These are phyloP conservation scores for Drosophila jambulina DNA, from an alignment of 1,140 invertebrate species.

Conservation along the genomic window DNA sequence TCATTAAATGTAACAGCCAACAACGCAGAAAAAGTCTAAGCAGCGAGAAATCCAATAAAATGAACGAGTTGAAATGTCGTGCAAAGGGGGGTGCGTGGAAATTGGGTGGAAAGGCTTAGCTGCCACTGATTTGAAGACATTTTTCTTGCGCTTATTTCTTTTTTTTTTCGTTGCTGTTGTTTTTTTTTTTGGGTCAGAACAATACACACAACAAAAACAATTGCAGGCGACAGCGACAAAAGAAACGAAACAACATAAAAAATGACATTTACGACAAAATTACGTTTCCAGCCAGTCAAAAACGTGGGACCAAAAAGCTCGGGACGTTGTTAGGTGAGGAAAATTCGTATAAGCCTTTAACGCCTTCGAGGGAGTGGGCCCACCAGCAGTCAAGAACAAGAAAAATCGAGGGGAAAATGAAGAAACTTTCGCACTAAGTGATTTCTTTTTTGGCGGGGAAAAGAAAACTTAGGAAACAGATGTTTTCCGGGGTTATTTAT, in stretches of 20 bases:
- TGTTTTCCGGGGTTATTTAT: slow-evolving; percentile 62
- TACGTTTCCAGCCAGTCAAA: slow-evolving; percentile 61
- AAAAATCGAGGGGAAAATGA: slow-evolving; percentile 44
- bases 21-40: slow-evolving; percentile 29
- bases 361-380: slow-evolving; percentile 4
- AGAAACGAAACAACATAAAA: slow-evolving; percentile 60
- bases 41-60: slow-evolving; percentile 67
- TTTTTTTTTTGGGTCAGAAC: slow-evolving; percentile 14
- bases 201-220: slow-evolving; percentile 58
- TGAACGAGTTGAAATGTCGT: slow-evolving; percentile 70
- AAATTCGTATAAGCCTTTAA: slow-evolving; percentile 62
- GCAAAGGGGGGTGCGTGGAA: slow-evolving; percentile 1
- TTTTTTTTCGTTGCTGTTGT: slow-evolving; percentile 3
- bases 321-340: slow-evolving; percentile 9
- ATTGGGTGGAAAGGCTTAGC: slow-evolving; percentile 38
- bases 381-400: slow-evolving; percentile 27
- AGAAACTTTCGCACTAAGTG: slow-evolving; percentile 63
- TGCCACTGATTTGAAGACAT: slow-evolving; percentile 73
- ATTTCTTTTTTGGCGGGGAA: slow-evolving; percentile 30
- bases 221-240: slow-evolving; percentile 53
- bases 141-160: slow-evolving; percentile 55
- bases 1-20: slow-evolving; percentile 72
- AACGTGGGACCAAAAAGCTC: slow-evolving; percentile 11
- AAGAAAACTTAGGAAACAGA: slow-evolving; percentile 57
- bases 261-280: slow-evolving; percentile 77